Percentiles rank a stretch among this genome's conserved stretches.
Evolutionary conservation across 2,797 vertebrate species (phyloP).

Genomic region (Clarias fuscus): DNA sequence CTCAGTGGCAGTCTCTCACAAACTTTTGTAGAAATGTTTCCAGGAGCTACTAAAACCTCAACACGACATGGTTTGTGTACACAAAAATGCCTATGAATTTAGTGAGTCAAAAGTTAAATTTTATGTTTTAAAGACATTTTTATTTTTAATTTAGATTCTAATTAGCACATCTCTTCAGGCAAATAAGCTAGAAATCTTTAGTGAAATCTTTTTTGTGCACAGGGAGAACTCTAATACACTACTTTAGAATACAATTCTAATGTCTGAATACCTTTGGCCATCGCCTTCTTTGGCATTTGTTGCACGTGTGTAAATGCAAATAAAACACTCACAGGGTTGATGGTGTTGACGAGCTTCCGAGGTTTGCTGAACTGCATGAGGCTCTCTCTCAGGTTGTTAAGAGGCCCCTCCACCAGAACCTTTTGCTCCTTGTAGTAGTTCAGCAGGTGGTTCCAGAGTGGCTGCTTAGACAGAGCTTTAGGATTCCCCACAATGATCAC

Average conservation of each 20-base stretch:
- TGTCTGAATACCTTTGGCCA: no score
- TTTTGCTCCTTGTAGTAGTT: constrained; percentile 99
- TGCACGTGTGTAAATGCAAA: not conserved
- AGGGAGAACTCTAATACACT: no score
- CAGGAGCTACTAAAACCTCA: not conserved
- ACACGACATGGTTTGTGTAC: not conserved
- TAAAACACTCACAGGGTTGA: constrained; percentile 88
- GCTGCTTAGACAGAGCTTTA: constrained; percentile 96
- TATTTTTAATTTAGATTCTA: no score
- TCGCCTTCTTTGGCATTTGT: not conserved
- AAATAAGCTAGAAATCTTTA: no score
- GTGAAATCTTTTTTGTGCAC: no score
- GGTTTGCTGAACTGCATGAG: constrained; percentile 99
- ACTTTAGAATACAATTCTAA: no score
- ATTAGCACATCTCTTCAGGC: no score
- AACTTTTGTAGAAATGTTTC: not conserved
- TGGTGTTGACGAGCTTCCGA: constrained; percentile 96
- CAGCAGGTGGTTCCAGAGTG: constrained; percentile 96
- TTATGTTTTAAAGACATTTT: no score
- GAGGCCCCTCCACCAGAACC: constrained; percentile 94
- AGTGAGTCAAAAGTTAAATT: no score
- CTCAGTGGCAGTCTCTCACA: not conserved
- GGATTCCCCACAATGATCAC: constrained; percentile 99
- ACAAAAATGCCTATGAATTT: not conserved
- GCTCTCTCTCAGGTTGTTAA: constrained; percentile 97